These are phyloP conservation scores for Anisognathus igniventris DNA, from an alignment of 2,797 vertebrate species.

Conservation along the genomic window DNA sequence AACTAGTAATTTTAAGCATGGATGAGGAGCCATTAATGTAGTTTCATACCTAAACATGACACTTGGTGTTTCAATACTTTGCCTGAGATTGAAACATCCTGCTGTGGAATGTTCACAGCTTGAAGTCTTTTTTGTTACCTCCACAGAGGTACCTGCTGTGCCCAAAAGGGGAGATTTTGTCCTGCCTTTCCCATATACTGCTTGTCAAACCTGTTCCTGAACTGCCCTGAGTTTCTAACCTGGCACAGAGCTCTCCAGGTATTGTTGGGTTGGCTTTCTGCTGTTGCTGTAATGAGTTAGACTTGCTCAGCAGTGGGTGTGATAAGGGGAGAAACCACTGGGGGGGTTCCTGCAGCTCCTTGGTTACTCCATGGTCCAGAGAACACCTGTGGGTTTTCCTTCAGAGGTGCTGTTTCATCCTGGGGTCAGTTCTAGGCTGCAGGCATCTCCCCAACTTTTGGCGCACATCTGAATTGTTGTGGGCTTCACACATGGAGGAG, in stretches of 20 bases:
- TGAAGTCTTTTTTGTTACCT: not conserved
- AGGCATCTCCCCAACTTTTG: not conserved
- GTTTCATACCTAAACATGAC: not conserved
- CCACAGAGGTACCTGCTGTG: not conserved
- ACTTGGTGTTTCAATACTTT: not conserved
- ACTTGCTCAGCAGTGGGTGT: not conserved
- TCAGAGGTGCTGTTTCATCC: not conserved
- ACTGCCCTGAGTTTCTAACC: not conserved
- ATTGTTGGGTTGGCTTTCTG: not conserved
- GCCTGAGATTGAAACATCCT: not conserved
- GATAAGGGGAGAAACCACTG: not conserved
- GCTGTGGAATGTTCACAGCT: not conserved
- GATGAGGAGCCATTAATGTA: not conserved
- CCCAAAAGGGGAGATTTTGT: not conserved
- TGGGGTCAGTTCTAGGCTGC: not conserved
- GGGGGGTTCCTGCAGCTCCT: not conserved
- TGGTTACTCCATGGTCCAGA: not conserved
- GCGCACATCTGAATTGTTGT: accelerated
- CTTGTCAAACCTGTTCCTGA: slow-evolving; percentile 13
- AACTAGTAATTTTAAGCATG: accelerated
- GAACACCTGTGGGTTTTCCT: accelerated
- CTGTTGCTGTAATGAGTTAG: not conserved
- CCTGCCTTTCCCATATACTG: not conserved
- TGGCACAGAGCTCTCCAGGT: not conserved
- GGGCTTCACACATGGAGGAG: not conserved